Evolutionary conservation across 2,888 invertebrate species (phyloP).

Genomic region (Argyresthia albistria): DNA sequence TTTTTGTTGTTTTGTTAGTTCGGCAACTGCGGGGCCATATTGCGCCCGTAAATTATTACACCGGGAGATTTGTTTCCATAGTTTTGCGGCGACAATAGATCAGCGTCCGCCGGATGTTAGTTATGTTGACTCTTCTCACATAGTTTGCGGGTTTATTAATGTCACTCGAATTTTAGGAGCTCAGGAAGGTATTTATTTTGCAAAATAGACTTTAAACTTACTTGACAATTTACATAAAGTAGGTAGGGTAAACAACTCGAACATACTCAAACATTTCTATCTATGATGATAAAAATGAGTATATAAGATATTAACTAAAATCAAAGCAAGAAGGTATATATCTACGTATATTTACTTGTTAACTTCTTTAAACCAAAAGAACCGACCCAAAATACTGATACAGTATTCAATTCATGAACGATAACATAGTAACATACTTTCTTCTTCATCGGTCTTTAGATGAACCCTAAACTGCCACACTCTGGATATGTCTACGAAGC

Average conservation of each 20-base stretch:
- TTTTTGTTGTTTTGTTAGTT: conserved; percentile 42
- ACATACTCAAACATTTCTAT: too few relatives aligned
- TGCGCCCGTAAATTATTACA: conserved; percentile 64
- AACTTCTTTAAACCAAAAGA: not conserved
- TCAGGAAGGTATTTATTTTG: not conserved
- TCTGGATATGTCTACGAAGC: conserved; percentile 36
- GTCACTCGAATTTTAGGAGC: not conserved
- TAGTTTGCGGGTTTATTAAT: not conserved
- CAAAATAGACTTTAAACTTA: not conserved
- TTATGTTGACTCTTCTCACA: conserved; percentile 44
- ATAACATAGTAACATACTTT: conserved; percentile 53
- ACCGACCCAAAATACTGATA: not conserved
- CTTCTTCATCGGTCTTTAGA: conserved; percentile 42
- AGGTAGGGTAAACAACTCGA: not conserved
- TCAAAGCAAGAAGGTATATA: too few relatives aligned
- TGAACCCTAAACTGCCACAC: conserved; percentile 48
- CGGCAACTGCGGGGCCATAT: conserved; percentile 56
- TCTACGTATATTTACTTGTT: too few relatives aligned
- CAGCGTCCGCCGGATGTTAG: conserved; percentile 63
- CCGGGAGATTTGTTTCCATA: conserved; percentile 68
- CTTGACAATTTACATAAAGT: not conserved
- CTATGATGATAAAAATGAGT: too few relatives aligned
- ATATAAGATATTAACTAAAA: too few relatives aligned
- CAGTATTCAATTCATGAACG: conserved; percentile 8
- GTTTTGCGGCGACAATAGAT: conserved; percentile 64